Percentiles rank a stretch among this genome's conserved stretches.
Evolutionary conservation across 2,113 vertebrate genomes (phyloP).

Genomic region (Tachysurus fulvidraco): DNA sequence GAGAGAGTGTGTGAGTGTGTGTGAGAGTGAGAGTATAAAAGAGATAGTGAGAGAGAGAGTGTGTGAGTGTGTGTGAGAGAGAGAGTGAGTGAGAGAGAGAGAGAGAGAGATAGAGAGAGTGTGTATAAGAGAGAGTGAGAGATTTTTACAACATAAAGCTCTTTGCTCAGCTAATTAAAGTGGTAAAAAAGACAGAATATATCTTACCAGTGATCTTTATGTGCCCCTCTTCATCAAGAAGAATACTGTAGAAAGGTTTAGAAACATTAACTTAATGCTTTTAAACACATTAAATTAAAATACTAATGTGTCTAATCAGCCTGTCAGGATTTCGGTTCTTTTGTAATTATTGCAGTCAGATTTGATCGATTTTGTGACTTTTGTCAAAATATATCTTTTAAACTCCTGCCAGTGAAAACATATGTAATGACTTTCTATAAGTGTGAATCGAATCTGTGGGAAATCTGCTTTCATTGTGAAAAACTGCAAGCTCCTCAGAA

Average conservation of each 20-base stretch:
- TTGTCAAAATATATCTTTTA: too few species aligned
- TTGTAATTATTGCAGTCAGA: too few species aligned
- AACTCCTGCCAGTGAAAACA: too few species aligned
- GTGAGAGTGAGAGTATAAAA: too few species aligned
- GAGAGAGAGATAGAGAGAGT: constrained; percentile 8
- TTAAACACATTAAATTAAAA: neutral
- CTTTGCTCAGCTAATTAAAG: neutral
- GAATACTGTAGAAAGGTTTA: constrained; percentile 77
- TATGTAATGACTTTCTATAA: too few species aligned
- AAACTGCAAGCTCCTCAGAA: too few species aligned
- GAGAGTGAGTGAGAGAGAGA: neutral
- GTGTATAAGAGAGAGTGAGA: neutral
- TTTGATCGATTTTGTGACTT: too few species aligned
- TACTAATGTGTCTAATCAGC: neutral
- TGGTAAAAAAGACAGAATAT: neutral
- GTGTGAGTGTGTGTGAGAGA: neutral
- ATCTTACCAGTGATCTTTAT: constrained; percentile 92
- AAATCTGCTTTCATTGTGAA: too few species aligned
- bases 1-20: too few species aligned
- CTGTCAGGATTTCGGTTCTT: too few species aligned
- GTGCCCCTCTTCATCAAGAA: constrained; percentile 95
- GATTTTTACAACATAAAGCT: neutral
- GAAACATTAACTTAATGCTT: neutral
- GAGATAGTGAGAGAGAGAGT: neutral
- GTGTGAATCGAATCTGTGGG: too few species aligned